These are phyloP conservation scores for Campopleginae sp. DNA, from an alignment of 2,888 invertebrate species.

Conservation along the genomic window DNA sequence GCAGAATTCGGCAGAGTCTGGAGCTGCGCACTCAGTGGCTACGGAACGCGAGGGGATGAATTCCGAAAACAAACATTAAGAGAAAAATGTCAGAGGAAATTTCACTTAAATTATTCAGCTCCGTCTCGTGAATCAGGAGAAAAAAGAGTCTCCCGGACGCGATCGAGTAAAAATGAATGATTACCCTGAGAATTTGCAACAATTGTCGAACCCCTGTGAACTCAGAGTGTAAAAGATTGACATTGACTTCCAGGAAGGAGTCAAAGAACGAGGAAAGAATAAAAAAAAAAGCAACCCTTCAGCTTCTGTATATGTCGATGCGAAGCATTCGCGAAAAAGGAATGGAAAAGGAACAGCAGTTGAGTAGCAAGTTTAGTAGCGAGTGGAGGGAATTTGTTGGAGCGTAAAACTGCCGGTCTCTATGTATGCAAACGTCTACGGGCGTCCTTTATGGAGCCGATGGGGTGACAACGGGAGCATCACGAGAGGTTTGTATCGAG, in stretches of 20 bases:
- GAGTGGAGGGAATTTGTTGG: conserved; percentile 80
- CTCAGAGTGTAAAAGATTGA: conserved; percentile 44
- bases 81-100: background rate
- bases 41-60: background rate
- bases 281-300: background rate
- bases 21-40: background rate
- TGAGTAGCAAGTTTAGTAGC: conserved; percentile 37
- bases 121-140: no score
- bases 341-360: conserved; percentile 37
- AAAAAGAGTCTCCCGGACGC: background rate
- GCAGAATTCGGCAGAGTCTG: conserved; percentile 4
- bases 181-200: background rate
- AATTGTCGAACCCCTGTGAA: conserved; percentile 1
- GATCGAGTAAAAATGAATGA: conserved; percentile 29
- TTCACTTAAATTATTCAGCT: background rate
- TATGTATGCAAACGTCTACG: conserved; percentile 82
- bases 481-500: conserved; percentile 52
- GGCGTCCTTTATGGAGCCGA: conserved; percentile 79
- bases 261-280: background rate
- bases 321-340: conserved; percentile 26
- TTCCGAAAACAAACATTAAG: background rate
- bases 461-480: conserved; percentile 83
- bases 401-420: conserved; percentile 83
- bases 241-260: conserved; percentile 38
- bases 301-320: conserved; percentile 15